Base-by-base conservation (phyloP, 1,140 invertebrate genomes). In the Aleiodes sp. region DNA sequence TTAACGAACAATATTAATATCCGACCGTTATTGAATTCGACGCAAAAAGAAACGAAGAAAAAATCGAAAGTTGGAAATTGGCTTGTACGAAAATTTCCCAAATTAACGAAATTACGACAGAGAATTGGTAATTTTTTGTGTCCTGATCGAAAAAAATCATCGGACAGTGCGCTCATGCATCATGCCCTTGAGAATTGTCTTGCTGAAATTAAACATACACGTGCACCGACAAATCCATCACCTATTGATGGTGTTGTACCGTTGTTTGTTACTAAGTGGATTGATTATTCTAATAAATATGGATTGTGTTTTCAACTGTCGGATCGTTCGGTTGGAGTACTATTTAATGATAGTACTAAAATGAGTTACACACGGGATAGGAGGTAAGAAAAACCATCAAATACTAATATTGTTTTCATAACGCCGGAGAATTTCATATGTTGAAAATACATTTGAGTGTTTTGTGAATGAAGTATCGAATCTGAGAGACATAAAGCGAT, bases 241-340 rank as follows among this genome's bases (percentile, higher is more conserved):
- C 86, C 87, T 7, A 79, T 87, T 37, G 85, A 90, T 2, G 74
- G 80, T 6, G 35, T 91, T 4, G 67, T 74, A 4, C 92, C 60
- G 83, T 91, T 80, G 84, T 92, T 81, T 91, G 91, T 92, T 83
- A 94, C 72, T 14, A 93, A 92, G 75, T 93, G 92, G 92, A 91
- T 93, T 41, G 92, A 93, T 80, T 93, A 92, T 77, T 91, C 91
- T 0, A 92, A 93, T 80, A 92, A 92, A 71, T 92, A 93, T 75
- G 92, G 92, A 4, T 88, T 93, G 69, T 91, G 90, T 19, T 93
- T 92, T 78, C 90, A 92, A 73, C 80, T 93, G 4, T 91, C 90
- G 65, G 91, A 93, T 75, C 88, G 88, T 69, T 89, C 89, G 70
- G 88, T 92, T 59, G 91, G 92, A 12, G 90, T 92, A 12, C 84